A percentile compares a stretch with the other conserved stretches of the same genome.
Evolutionary conservation across 2,888 invertebrate species (phyloP).

Genomic region (Lathronympha strigana): DNA sequence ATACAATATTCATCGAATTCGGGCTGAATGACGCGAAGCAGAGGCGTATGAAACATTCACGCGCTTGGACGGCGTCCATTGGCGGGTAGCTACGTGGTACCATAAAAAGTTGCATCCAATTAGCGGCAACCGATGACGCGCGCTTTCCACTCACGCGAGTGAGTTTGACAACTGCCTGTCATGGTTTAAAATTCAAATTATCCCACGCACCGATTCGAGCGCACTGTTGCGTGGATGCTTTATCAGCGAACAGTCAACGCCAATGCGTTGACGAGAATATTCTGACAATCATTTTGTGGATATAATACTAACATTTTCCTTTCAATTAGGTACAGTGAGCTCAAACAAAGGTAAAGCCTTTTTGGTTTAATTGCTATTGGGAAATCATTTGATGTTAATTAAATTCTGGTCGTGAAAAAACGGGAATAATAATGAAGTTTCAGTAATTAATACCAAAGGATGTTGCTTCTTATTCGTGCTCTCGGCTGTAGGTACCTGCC

Average conservation of each 20-base stretch:
- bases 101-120: constrained; percentile 78
- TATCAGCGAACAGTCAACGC: constrained; percentile 37
- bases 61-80: constrained; percentile 45
- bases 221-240: constrained; percentile 37
- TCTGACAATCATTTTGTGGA: constrained; percentile 20
- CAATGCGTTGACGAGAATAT: constrained; percentile 19
- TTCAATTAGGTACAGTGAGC: constrained; percentile 7
- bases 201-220: constrained; percentile 42
- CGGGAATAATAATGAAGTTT: not conserved
- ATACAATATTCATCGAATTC: constrained; percentile 58
- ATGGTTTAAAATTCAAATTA: constrained; percentile 54
- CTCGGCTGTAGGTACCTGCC: too few relatives aligned
- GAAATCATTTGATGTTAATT: not conserved
- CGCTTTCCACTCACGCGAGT: constrained; percentile 59
- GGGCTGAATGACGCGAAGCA: constrained; percentile 54
- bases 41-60: constrained; percentile 59
- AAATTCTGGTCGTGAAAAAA: not conserved
- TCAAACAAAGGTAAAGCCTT: not conserved
- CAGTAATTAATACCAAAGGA: too few relatives aligned
- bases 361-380: not conserved
- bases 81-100: constrained; percentile 48
- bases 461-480: too few relatives aligned
- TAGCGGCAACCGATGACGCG: constrained; percentile 74
- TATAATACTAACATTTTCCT: constrained; percentile 16
- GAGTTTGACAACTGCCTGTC: constrained; percentile 71